Base-by-base conservation (phyloP, 92 coral and sea anemone genomes). In the Hydrozoanthus gracilis region DNA sequence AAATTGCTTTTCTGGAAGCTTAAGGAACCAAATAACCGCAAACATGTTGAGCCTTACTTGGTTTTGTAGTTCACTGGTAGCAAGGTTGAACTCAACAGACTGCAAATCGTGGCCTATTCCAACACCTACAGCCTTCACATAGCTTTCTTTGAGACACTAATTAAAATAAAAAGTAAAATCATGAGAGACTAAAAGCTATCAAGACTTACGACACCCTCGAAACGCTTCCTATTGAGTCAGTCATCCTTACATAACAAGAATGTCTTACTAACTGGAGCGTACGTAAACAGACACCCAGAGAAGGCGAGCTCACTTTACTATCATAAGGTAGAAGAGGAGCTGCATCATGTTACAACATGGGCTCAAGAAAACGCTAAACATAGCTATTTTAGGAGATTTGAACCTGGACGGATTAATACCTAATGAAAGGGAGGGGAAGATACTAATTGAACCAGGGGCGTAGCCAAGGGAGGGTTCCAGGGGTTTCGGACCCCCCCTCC, bases 131-230 rank as follows among this genome's bases (percentile, higher is more conserved):
- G 99, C 99, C 86, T 97, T 97, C 9, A 97, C 99, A 79, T 95
- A 97, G 86, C 99, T 97, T 86, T 97, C 99, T 82, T 97, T 97
- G 3, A 97, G 93, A 78, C 99, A 96, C 99, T 96, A n/a, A 44
- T 39, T 27, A 56, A 54, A 10, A 64, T 3, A 68, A 39, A 51
- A 15, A 51, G 4, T 13, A 54, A 71, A 44, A 78, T 27, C 39
- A 27, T 27, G 39, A 27, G 39, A 27, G 39, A 27, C 39, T 27
- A 27, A 27, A 27, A 27, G 39, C 39, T 27, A 27, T 27, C 39
- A 27, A 27, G 39, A 27, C 39, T 27, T 27, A 27, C 39, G 2
- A 27, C 39, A 27, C 39, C 39, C 2, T 27, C 39, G 39, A 27
- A 27, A 27, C 39, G 39, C 39, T 27, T 27, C 39, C 39, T 27